Evolutionary conservation across 2,888 invertebrate genomes (phyloP).

Genomic region (Metellina segmentata): DNA sequence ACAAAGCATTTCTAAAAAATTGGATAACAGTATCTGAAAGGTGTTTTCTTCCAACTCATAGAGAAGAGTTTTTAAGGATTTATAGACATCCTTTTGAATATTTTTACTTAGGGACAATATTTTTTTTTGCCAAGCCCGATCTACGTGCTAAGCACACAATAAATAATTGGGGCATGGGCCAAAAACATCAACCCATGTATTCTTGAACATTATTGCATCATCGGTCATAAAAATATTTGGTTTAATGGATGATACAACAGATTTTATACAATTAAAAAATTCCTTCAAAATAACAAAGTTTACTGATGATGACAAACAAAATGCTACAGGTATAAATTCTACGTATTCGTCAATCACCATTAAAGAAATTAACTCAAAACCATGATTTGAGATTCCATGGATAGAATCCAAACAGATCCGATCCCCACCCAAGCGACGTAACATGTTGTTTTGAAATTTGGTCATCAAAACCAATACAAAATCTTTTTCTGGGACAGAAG

Average conservation of each 20-base stretch:
- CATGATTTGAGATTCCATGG: not conserved
- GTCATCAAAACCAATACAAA: slow-evolving; percentile 24
- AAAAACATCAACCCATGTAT: slow-evolving; percentile 29
- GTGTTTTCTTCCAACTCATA: too few species aligned
- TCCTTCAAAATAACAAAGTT: not conserved
- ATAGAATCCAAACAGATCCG: too few species aligned
- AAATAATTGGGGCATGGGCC: slow-evolving; percentile 19
- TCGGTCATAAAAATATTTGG: slow-evolving; percentile 8
- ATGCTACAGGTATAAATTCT: slow-evolving; percentile 7
- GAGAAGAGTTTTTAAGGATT: too few species aligned
- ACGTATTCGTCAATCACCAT: slow-evolving; percentile 2
- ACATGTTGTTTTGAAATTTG: slow-evolving; percentile 15
- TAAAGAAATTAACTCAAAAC: not conserved
- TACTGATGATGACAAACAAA: slow-evolving; percentile 2
- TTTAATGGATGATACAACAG: too few species aligned
- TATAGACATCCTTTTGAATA: not conserved
- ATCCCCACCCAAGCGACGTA: not conserved
- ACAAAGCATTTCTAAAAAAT: too few species aligned
- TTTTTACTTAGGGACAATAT: not conserved
- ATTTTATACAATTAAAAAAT: not conserved
- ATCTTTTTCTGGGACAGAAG: not conserved
- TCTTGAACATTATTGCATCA: slow-evolving; percentile 19
- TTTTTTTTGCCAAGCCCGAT: slow-evolving; percentile 14
- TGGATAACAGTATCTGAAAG: too few species aligned
- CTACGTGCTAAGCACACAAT: too few species aligned